Percentiles rank a stretch among this genome's conserved stretches.
phyloP scores from a whole-genome alignment of 2,113 vertebrate genomes.

The Fulica atra region DNA sequence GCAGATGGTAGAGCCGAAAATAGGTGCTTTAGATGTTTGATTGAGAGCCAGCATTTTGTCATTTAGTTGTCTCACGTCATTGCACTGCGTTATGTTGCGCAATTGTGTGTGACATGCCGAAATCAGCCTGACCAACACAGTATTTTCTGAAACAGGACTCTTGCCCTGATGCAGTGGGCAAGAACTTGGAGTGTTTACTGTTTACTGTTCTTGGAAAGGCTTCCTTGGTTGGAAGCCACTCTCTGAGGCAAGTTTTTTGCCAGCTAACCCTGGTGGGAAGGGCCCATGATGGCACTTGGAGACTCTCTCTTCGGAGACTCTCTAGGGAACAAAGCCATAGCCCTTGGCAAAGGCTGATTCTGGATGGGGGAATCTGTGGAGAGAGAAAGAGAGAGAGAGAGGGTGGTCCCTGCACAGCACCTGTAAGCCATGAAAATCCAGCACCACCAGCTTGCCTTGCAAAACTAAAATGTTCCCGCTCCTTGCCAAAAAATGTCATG shows the following conservation, averaged over 20 bases:
- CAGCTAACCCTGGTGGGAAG: background rate
- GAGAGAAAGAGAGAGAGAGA: background rate
- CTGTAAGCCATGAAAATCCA: background rate
- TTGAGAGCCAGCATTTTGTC: constrained; percentile 55
- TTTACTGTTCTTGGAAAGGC: constrained; percentile 35
- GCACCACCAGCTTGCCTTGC: background rate
- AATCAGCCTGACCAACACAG: background rate
- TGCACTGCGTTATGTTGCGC: background rate
- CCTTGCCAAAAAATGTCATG: constrained; percentile 25
- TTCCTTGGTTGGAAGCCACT: background rate
- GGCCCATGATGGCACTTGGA: background rate
- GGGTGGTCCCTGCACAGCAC: background rate
- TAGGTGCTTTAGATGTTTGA: constrained; percentile 54
- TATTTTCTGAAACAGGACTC: background rate
- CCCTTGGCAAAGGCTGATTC: background rate
- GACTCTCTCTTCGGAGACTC: background rate
- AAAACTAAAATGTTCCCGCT: constrained; percentile 29
- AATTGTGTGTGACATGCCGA: background rate
- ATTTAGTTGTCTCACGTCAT: constrained; percentile 32
- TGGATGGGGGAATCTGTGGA: background rate
- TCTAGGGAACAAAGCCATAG: background rate
- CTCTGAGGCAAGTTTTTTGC: background rate
- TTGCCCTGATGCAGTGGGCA: background rate
- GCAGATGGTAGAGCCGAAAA: constrained; percentile 53
- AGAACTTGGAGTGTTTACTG: background rate